Evolutionary conservation across 2,797 vertebrate genomes (phyloP).

Genomic region (Anas flavirostris): DNA sequence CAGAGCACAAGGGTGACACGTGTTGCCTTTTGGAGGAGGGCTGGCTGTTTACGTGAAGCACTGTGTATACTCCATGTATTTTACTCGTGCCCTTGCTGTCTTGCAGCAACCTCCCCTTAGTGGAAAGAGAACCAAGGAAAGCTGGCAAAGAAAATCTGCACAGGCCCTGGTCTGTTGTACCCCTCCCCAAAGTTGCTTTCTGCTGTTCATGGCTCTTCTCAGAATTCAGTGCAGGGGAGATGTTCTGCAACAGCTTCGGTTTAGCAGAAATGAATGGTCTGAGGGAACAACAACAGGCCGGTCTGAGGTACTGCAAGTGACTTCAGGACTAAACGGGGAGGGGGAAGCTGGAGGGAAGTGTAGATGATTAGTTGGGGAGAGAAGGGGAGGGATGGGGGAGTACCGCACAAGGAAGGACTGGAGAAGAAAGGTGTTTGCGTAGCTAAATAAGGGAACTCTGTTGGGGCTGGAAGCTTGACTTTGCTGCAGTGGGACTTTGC

Average conservation of each 20-base stretch:
- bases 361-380: background rate
- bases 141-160: background rate
- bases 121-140: background rate
- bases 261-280: background rate
- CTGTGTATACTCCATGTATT: background rate
- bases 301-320: background rate
- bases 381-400: background rate
- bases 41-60: background rate
- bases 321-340: background rate
- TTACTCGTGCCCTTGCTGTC: background rate
- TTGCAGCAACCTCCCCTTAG: background rate
- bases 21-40: background rate
- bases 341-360: background rate
- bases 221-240: background rate
- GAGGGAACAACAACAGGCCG: background rate
- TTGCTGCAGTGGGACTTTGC: background rate
- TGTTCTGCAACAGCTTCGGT: background rate
- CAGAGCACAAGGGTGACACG: background rate
- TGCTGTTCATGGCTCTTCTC: background rate
- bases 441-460: background rate
- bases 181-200: background rate
- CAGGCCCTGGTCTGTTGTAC: background rate
- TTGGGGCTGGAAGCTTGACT: background rate
- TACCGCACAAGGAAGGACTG: background rate
- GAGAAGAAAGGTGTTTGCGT: rapidly evolving